These are phyloP conservation scores for Xerus rutilus DNA, from an alignment of 2,797 vertebrate species.

Conservation along the genomic window DNA sequence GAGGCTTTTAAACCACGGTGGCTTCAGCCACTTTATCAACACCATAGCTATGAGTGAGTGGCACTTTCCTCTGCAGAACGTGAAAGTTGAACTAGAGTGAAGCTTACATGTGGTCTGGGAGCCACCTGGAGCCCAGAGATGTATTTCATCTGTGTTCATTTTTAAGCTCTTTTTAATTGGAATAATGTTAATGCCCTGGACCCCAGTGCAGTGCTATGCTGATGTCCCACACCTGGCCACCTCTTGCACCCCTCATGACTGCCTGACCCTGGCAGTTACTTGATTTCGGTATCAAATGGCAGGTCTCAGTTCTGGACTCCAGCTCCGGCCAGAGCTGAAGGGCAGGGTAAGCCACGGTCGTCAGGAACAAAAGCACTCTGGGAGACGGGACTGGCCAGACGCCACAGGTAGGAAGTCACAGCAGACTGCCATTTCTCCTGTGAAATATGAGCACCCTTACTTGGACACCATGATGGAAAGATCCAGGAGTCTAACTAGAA, in stretches of 20 bases:
- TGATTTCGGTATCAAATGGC: not conserved
- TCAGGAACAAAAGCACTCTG: no score
- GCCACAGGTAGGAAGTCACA: not conserved
- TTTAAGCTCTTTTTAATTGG: not conserved
- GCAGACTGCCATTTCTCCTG: not conserved
- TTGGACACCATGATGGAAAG: not conserved
- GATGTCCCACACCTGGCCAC: accelerated
- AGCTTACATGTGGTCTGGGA: not conserved
- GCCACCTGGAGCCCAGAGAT: not conserved
- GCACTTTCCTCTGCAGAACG: not conserved
- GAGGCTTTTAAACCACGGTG: not conserved
- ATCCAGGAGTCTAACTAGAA: not conserved
- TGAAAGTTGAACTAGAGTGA: not conserved
- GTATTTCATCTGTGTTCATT: not conserved
- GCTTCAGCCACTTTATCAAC: not conserved
- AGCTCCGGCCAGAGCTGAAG: not conserved
- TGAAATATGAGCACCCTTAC: not conserved
- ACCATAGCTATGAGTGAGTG: not conserved
- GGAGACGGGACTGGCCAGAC: not conserved
- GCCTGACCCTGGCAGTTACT: no score
- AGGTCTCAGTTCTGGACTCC: not conserved
- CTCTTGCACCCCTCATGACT: not conserved
- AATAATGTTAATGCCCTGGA: not conserved
- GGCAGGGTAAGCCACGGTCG: not conserved
- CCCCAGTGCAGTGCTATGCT: not conserved